Evolutionary conservation across 92 coral and sea anemone genomes (phyloP), one percentile per base, ranked within the genome.

Genomic region (Phenganax subtilis): DNA sequence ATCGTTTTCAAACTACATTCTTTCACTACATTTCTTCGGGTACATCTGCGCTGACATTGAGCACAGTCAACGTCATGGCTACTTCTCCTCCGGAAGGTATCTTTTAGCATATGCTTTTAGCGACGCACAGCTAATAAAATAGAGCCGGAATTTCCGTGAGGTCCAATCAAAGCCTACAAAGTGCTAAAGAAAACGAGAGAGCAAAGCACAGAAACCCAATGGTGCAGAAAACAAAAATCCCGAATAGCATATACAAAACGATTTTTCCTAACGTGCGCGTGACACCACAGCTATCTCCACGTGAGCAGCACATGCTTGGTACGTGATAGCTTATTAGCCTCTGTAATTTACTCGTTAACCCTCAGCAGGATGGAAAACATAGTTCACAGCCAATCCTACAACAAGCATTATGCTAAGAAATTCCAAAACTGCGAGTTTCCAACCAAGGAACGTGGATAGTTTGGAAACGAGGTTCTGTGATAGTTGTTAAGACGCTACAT

Each of bases 401-500:
- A 93, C 97, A 64, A 93, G 90, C 31, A 96, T 91, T 37, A 91
- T 88, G 78, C 89, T 93, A 12, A 91, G 93, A 31, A 93, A 91
- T 84, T 93, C 97, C 29, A 93, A 82, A 12, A 93, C 93, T 0
- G 96, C 97, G 20, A 93, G 92, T 77, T 93, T 93, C 97, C 97
- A 93, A 31, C 97, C 97, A 10, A 90, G 89, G 25, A 20, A 20
- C 25, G 25, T 20, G 25, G 25, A 20, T 20, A 20, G 25, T 20
- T 20, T 20, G 25, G 25, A 20, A 20, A 20, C 25, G 25, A 20
- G 25, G 25, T 20, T 20, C 25, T 20, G 25, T 20, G 25, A 93
- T 88, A 7, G 92, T 88, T 16, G 96, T 96, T 53, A 91, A 90
- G n/a, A 93, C 97, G 52, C 97, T 93, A 60, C 91, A 96, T 54